Evolutionary conservation across 1,140 invertebrate genomes (phyloP), one percentile per base, ranked within the genome.

Genomic region (Drosophila nannoptera): DNA sequence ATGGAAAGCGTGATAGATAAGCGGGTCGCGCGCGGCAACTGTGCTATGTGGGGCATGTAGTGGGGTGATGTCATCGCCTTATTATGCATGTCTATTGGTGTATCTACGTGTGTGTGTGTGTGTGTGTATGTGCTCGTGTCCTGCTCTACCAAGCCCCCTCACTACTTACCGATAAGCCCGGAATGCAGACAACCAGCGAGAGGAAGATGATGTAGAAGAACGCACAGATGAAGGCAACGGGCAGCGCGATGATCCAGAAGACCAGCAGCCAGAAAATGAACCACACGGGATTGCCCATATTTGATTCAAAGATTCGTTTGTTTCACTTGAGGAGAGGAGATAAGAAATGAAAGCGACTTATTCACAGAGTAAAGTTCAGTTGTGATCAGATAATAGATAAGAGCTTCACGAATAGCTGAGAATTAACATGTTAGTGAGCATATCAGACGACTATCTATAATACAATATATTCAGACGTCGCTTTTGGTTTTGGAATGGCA

Each of bases 201-300:
- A 94, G 92, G 0, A 95, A 65, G 12, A 96, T 75, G 40, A 96
- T 94, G 90, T 95, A 96, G 68, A 93, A 91, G 42, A 92, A 91
- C 3, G 95, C 94, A 88, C 94, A 94, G 69, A 96, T 91, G 40
- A 92, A 92, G 9, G 94, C 95, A 29, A 96, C 90, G 88, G 93
- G 93, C 84, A 95, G 94, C 8, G 92, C 92, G 53, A 96, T 88
- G 62, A 96, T 92, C 70, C 96, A 92, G n/a, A 96, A 90, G 59
- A 96, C 92, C 6, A 96, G 75, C 1, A 96, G 90, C 95, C 95
- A 96, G 60, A 96, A 91, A 35, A 96, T 91, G 45, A 93, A 93
- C 91, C 93, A 94, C 8, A 94, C 38, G 35, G 90, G 88, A 89
- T 92, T 92, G n/a, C 77, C 88, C 90, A 91, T 91, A 56, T 75